Percentiles rank a stretch among this genome's conserved stretches.
Evolutionary conservation across 1,140 invertebrate species (phyloP).

Genomic region (Triops longicaudatus): DNA sequence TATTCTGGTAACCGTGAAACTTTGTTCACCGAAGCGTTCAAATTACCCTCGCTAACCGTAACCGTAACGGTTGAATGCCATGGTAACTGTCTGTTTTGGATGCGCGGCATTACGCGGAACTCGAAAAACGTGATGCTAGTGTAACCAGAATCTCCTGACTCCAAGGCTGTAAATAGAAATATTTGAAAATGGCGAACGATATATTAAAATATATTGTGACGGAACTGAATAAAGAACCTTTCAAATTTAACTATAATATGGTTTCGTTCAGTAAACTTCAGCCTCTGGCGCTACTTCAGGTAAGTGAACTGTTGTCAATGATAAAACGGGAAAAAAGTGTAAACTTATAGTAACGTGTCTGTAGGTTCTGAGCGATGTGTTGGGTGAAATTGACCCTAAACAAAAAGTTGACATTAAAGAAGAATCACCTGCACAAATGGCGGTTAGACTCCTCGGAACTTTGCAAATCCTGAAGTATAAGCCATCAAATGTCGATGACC

Average conservation of each 20-base stretch:
- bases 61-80: neutral
- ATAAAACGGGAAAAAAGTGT: slow-evolving; percentile 16
- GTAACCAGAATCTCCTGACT: neutral
- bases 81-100: neutral
- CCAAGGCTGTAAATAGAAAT: neutral
- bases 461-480: slow-evolving; percentile 60
- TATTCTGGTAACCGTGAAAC: neutral
- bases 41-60: neutral
- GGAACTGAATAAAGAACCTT: slow-evolving; percentile 62
- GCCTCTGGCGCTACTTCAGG: slow-evolving; percentile 63
- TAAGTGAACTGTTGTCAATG: slow-evolving; percentile 43
- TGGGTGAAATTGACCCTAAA: slow-evolving; percentile 54
- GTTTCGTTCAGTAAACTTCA: slow-evolving; percentile 76
- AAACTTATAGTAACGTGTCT: slow-evolving; percentile 24
- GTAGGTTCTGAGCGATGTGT: slow-evolving; percentile 55
- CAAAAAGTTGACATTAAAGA: slow-evolving; percentile 52
- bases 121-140: neutral
- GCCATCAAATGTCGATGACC: slow-evolving; percentile 45
- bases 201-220: slow-evolving; percentile 68
- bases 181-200: slow-evolving; percentile 45
- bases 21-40: neutral
- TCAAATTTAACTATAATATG: slow-evolving; percentile 68
- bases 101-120: neutral
- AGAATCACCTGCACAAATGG: slow-evolving; percentile 53
- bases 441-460: slow-evolving; percentile 51